These are phyloP conservation scores for Rhineura floridana DNA, from an alignment of 2,113 vertebrate species.

Conservation along the genomic window DNA sequence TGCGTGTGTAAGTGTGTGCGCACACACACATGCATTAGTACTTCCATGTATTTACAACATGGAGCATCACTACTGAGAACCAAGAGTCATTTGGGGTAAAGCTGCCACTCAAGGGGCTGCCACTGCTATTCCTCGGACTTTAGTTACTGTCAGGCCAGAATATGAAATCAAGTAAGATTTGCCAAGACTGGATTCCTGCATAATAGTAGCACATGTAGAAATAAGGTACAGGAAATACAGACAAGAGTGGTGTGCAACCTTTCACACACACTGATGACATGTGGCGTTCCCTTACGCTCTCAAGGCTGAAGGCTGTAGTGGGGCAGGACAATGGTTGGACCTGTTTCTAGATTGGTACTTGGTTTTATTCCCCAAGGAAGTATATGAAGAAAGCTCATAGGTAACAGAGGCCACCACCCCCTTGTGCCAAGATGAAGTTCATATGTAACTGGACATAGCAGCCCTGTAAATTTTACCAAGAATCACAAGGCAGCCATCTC, in stretches of 20 bases:
- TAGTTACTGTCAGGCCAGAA: neutral
- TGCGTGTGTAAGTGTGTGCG: neutral
- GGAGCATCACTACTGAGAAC: neutral
- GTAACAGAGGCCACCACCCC: neutral
- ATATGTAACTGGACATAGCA: neutral
- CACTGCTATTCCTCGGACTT: neutral
- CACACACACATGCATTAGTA: neutral
- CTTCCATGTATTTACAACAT: neutral
- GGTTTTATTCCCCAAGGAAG: neutral
- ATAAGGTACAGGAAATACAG: neutral
- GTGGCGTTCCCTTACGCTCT: neutral
- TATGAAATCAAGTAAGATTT: neutral
- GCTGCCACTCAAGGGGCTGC: neutral
- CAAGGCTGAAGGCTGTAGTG: neutral
- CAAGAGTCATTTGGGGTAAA: neutral
- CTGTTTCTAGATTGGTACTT: neutral
- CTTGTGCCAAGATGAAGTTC: conserved; percentile 3
- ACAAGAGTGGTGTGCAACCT: neutral
- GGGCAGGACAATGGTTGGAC: neutral
- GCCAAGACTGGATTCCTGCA: neutral
- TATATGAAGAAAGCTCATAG: conserved; percentile 4
- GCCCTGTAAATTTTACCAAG: neutral
- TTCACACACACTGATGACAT: neutral
- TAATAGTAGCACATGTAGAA: neutral
- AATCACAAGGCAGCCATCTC: conserved; percentile 15